phyloP scores from a whole-genome alignment of 2,888 invertebrate genomes.

The Drosophila tripunctata region DNA sequence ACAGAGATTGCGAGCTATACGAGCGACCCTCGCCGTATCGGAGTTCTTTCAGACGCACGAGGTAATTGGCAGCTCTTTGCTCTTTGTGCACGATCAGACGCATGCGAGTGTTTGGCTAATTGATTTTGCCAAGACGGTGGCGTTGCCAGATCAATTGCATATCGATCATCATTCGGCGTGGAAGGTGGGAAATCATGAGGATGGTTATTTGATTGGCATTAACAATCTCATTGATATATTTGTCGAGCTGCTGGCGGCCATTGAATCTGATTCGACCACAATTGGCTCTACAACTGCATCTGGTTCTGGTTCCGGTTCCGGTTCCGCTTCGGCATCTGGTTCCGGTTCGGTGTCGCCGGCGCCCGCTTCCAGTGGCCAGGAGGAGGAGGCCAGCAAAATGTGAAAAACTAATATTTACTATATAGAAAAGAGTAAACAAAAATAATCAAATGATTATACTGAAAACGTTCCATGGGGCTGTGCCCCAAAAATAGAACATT shows the following conservation, averaged over 20 bases:
- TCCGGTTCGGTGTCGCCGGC: slow-evolving; percentile 50
- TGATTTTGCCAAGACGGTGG: slow-evolving; percentile 97
- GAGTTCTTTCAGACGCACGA: slow-evolving; percentile 96
- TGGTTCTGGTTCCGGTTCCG: slow-evolving; percentile 6
- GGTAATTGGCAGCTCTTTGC: slow-evolving; percentile 96
- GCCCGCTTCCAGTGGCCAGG: slow-evolving; percentile 39
- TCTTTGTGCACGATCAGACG: slow-evolving; percentile 96
- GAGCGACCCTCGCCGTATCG: slow-evolving; percentile 92
- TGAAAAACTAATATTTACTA: slow-evolving; percentile 26
- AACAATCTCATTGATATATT: slow-evolving; percentile 95
- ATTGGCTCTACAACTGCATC: slow-evolving; percentile 1
- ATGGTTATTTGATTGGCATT: slow-evolving; percentile 96
- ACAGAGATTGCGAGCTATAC: slow-evolving; percentile 93
- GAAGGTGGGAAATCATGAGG: slow-evolving; percentile 98
- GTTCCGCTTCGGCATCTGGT: slow-evolving; percentile 31
- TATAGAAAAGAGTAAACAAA: slow-evolving; percentile 18
- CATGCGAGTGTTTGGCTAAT: slow-evolving; percentile 98
- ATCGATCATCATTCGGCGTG: slow-evolving; percentile 93
- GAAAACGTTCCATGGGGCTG: slow-evolving; percentile 58
- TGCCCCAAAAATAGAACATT: slow-evolving; percentile 46
- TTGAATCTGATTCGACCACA: slow-evolving; percentile 33
- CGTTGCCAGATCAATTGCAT: slow-evolving; percentile 89
- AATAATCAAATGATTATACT: slow-evolving; percentile 42
- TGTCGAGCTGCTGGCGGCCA: slow-evolving; percentile 77
- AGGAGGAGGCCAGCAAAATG: slow-evolving; percentile 40